phyloP scores from a whole-genome alignment of 1,140 invertebrate genomes.

The Propsilocerus akamusi region DNA sequence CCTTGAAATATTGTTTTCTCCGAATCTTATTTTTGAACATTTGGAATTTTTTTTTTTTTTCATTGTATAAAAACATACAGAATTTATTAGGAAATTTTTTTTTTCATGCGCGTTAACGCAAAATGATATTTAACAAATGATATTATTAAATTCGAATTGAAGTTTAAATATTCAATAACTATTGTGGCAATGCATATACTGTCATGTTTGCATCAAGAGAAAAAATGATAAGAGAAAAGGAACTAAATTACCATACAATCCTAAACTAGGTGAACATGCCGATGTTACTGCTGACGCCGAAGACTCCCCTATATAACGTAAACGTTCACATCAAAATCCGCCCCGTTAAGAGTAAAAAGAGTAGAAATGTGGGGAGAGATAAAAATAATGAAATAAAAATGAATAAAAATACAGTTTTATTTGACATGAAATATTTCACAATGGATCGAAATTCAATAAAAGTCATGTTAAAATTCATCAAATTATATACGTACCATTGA shows the following conservation, averaged over 20 bases:
- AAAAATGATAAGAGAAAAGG: background rate
- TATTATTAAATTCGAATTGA: too few relatives aligned
- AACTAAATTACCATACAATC: background rate
- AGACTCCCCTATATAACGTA: constrained; percentile 15
- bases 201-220: background rate
- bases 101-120: too few relatives aligned
- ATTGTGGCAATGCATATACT: background rate
- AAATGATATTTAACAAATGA: too few relatives aligned
- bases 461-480: constrained; percentile 1
- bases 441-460: constrained; percentile 1
- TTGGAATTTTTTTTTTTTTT: background rate
- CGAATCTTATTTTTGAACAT: too few relatives aligned
- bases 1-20: too few relatives aligned
- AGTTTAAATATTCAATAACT: background rate
- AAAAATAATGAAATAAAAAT: background rate
- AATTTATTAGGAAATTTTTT: background rate
- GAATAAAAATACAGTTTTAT: constrained; percentile 4
- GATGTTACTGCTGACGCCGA: constrained; percentile 23
- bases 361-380: background rate
- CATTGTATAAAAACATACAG: background rate
- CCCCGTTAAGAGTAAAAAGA: background rate
- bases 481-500: constrained; percentile 22
- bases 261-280: constrained; percentile 8
- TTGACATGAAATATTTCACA: constrained; percentile 2
- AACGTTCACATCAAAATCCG: background rate